Conservation (phyloP, 2,113 vertebrate species). For the Myiopsitta monachus region DNA sequence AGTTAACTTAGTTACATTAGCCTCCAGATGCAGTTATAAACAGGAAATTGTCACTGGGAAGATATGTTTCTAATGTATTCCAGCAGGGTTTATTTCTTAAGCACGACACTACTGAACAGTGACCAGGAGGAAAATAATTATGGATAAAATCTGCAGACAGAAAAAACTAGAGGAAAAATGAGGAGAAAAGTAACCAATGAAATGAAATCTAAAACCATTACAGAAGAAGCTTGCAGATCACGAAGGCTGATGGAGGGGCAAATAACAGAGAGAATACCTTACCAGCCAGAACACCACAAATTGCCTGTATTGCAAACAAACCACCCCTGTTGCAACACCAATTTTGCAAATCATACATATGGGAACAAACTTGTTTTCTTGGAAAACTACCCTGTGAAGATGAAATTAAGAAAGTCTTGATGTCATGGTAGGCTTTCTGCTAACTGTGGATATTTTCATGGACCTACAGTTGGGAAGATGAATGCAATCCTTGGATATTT, state of each 20-base stretch:
- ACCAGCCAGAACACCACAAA: not conserved
- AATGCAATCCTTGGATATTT: not conserved
- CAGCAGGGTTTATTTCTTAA: constrained; percentile 52
- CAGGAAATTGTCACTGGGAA: constrained; percentile 62
- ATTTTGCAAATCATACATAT: not conserved
- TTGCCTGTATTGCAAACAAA: not conserved
- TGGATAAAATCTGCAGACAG: not conserved
- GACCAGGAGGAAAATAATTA: constrained; percentile 15
- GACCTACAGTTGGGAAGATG: not conserved
- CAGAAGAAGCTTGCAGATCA: not conserved
- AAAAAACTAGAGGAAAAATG: not conserved
- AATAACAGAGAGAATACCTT: not conserved
- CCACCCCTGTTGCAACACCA: not conserved
- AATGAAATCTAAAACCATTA: not conserved
- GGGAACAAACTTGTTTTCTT: not conserved
- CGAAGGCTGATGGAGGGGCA: not conserved
- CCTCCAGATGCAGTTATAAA: constrained; percentile 58
- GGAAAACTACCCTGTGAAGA: not conserved
- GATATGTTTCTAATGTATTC: constrained; percentile 61
- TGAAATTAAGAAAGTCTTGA: not conserved
- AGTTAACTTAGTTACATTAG: constrained; percentile 24
- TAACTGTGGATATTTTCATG: not conserved
- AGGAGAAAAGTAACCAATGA: not conserved
- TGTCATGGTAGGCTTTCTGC: fast-evolving
- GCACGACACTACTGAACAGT: constrained; percentile 32